A percentile compares a stretch with the other conserved stretches of the same genome.
phyloP scores from a whole-genome alignment of 2,113 vertebrate genomes.

The Felis catus region DNA sequence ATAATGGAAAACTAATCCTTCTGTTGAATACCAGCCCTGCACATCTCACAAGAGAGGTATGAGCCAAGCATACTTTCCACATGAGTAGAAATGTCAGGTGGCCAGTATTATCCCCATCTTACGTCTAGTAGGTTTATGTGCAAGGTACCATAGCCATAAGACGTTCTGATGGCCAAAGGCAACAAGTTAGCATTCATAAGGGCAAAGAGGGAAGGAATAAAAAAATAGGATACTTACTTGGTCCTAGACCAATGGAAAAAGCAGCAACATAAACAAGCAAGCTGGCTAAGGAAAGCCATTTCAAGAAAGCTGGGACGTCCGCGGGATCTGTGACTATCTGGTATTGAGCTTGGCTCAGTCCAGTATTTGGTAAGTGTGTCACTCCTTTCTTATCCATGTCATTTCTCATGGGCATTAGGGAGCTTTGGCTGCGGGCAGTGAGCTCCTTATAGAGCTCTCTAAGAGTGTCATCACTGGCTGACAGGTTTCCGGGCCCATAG shows the following conservation, averaged over 20 bases:
- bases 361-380: conserved; percentile 56
- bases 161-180: not conserved
- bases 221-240: conserved; percentile 90
- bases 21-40: not conserved
- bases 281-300: conserved; percentile 93
- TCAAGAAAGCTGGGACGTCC: conserved; percentile 86
- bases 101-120: not conserved
- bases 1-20: not conserved
- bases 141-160: not conserved
- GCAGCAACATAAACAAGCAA: conserved; percentile 94
- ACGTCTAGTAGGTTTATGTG: not conserved
- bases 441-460: conserved; percentile 70
- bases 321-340: conserved; percentile 43
- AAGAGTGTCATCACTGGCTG: conserved; percentile 75
- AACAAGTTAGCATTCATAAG: not conserved
- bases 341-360: conserved; percentile 57
- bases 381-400: not conserved
- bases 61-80: not conserved
- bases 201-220: not conserved
- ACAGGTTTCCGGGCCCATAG: conserved; percentile 75
- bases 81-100: not conserved
- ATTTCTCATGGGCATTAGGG: conserved; percentile 1
- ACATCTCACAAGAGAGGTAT: not conserved
- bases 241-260: conserved; percentile 96
- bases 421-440: conserved; percentile 58